Base-by-base conservation (phyloP, 2,113 vertebrate genomes). In the Castor canadensis region DNA sequence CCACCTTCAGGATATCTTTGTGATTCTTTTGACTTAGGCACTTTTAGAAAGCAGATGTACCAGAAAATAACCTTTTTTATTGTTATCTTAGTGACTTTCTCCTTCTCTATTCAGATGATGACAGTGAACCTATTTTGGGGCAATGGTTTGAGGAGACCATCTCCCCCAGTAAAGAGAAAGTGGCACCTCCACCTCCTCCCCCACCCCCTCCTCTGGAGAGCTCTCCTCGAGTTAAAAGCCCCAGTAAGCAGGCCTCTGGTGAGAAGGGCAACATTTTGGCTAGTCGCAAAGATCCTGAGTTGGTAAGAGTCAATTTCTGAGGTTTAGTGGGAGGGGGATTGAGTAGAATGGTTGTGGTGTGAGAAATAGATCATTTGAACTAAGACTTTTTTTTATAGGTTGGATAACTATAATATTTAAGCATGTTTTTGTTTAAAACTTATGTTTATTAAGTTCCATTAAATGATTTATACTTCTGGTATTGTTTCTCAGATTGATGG, bases 61-160 rank as follows among this genome's bases (percentile, higher is more conserved):
- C 58, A 15, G 82, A 73, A 67, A 56, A 5, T 9, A 30, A 60
- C 26, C 26, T 60, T 10, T 58, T 12, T 49, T 47, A 26, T 47
- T 84, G 32, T 40, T 30, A 17, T 43, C 79, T 92, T 89, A 73
- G 22, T 86, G 69, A 26, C 22, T 69, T 93, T 97, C 30, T 77
- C 87, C 97, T 86, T 94, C 12, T 85, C 81, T 91, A 80, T 96
- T 67, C 97, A 99, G 99, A 99, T 96, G 99, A 99, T 1, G 99
- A 99, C 98, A 99, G 99, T 38, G 99, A 99, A 83, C 99, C 99
- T 26, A 99, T 99, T 98, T 98, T 99, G 64, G 99, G 99, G n/a
- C 99, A 99, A 1, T 99, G 99, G 99, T 99, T 99, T 97, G 99
- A 99, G 97, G 99, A 99, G 98, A 99, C 99, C 67, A 99, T 99